Evolutionary conservation across 2,797 vertebrate species (phyloP).

Genomic region (Cirrhinus molitorella): DNA sequence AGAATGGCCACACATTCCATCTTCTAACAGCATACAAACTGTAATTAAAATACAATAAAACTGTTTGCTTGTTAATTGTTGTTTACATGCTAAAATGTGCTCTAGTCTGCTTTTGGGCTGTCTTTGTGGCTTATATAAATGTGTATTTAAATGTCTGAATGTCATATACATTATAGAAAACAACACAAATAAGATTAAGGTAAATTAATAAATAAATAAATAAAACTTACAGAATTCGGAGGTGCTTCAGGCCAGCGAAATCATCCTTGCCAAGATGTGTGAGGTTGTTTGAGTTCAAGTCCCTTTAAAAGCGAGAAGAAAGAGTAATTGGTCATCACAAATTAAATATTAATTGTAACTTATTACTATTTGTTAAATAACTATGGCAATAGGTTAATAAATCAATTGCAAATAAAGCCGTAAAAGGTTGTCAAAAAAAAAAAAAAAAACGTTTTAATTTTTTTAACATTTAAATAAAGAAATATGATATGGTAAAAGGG

Average conservation of each 20-base stretch:
- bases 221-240: slow-evolving; percentile 89
- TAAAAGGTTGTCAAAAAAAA: too few species aligned
- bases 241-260: slow-evolving; percentile 89
- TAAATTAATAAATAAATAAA: slow-evolving; percentile 52
- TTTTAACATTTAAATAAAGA: too few species aligned
- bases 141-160: neutral
- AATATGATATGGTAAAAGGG: too few species aligned
- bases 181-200: neutral
- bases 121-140: neutral
- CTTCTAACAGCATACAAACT: neutral
- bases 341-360: too few species aligned
- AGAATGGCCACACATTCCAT: neutral
- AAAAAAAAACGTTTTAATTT: too few species aligned
- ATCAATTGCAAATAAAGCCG: too few species aligned
- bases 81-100: slow-evolving; percentile 5
- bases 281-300: slow-evolving; percentile 94
- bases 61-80: slow-evolving; percentile 1
- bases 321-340: too few species aligned
- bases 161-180: neutral
- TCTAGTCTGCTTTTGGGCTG: neutral
- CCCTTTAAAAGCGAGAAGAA: slow-evolving; percentile 74
- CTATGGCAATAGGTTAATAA: too few species aligned
- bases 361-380: too few species aligned
- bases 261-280: slow-evolving; percentile 87
- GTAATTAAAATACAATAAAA: neutral